phyloP scores from a whole-genome alignment of 2,113 vertebrate species.

The Eublepharis macularius region DNA sequence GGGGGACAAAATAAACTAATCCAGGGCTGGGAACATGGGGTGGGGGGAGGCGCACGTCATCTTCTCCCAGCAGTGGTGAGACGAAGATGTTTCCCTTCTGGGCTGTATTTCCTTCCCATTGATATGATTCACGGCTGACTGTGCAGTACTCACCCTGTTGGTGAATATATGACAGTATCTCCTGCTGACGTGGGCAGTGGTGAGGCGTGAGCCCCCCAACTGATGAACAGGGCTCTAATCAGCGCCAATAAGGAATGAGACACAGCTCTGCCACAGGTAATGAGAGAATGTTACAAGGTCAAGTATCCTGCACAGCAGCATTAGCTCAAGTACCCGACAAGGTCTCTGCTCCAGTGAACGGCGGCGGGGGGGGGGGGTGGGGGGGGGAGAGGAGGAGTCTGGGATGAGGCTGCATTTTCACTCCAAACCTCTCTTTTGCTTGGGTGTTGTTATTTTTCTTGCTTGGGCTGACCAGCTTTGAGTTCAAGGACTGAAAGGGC shows the following conservation, averaged over 20 bases:
- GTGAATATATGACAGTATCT: background rate
- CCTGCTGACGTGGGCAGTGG: background rate
- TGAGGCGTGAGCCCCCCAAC: background rate
- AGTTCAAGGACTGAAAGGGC: too few species aligned
- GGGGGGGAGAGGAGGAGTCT: background rate
- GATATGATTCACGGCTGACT: background rate
- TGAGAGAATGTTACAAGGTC: constrained; percentile 3
- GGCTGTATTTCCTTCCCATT: background rate
- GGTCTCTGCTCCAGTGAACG: background rate
- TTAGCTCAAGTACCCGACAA: background rate
- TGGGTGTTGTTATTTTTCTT: too few species aligned
- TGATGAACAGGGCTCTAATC: background rate
- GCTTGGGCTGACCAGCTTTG: too few species aligned
- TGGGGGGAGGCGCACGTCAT: background rate
- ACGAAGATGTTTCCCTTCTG: background rate
- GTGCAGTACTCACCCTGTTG: background rate
- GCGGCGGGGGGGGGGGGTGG: background rate
- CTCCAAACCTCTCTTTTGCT: background rate
- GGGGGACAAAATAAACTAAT: background rate
- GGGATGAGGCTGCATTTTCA: background rate
- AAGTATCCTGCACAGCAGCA: background rate
- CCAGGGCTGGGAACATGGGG: too few species aligned
- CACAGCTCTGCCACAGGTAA: background rate
- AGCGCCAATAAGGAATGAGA: background rate
- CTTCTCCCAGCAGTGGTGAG: background rate